Base-by-base conservation (phyloP, 2,797 vertebrate species). In the Cossypha niveicapilla region DNA sequence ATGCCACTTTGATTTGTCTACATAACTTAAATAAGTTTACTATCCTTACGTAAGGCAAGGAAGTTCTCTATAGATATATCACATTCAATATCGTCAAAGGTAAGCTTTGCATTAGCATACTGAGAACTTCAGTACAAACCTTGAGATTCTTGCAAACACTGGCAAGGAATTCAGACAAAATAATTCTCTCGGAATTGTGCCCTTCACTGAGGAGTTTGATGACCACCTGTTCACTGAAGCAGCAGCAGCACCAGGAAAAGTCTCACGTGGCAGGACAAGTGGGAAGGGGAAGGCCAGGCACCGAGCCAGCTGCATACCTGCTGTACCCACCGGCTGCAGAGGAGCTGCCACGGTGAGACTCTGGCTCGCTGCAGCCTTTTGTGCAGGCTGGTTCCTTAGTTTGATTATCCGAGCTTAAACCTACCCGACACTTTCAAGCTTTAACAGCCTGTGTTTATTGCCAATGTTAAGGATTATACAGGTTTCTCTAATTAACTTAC, bases 71-170 rank as follows among this genome's bases (percentile, higher is more conserved):
- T 97, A 97, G 97, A 98, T 98, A 98, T 24, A 97, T 98, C 98
- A 99, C 99, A 99, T 99, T 99, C 99, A 99, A 98, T 99, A 98
- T 98, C 98, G 99, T 99, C 99, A 98, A 98, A 99, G 97, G 97
- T 96, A 97, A 97, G 97, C 91, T 97, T 96, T 98, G 97, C 96
- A 97, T 97, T 97, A 96, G 96, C 96, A 97, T 78, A 95, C 88
- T 93, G 97, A 97, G 67, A 97, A 96, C 93, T 90, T 97, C 96
- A 95, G 95, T 79, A 96, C 77, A 86, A 81, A 96, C 97, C 91
- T 58, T 32, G 67, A 97, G 96, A 96, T 60, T 94, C 96, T 96
- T 84, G 42, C 95, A 96, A 96, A 97, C 96, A 96, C 96, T 97
- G 97, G 96, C 86, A 84, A 85, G 91, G 94, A 95, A 97, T 97